Conservation (phyloP, 2,113 vertebrate genomes). For the Prunella fulvescens region DNA sequence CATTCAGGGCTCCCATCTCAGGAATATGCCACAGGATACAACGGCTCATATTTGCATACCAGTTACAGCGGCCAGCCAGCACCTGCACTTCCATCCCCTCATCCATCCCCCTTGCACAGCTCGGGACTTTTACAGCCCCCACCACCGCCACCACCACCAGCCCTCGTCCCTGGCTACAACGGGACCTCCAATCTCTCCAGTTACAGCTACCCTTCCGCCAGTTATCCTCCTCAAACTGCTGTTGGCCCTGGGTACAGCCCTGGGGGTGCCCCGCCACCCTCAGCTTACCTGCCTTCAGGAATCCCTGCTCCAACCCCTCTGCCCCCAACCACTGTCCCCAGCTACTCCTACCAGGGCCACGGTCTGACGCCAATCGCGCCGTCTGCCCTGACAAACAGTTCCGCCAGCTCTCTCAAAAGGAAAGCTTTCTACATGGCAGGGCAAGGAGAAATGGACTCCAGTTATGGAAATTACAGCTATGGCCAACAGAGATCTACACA, state of each 20-base stretch:
- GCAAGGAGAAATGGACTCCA: conserved; percentile 96
- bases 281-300: conserved; percentile 94
- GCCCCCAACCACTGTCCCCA: conserved; percentile 89
- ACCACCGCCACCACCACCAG: conserved; percentile 81
- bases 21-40: conserved; percentile 96
- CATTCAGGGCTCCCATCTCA: conserved; percentile 96
- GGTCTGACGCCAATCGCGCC: conserved; percentile 90
- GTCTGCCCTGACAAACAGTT: conserved; percentile 90
- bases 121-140: conserved; percentile 93
- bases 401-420: conserved; percentile 94
- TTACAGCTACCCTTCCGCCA: conserved; percentile 92
- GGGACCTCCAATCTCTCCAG: conserved; percentile 91
- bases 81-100: conserved; percentile 91
- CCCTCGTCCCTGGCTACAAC: conserved; percentile 93
- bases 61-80: conserved; percentile 91
- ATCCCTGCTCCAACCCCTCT: conserved; percentile 94
- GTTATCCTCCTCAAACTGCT: conserved; percentile 91
- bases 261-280: conserved; percentile 89
- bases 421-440: conserved; percentile 99
- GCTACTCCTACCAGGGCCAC: conserved; percentile 95
- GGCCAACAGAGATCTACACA: conserved; percentile 97
- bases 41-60: conserved; percentile 93
- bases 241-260: conserved; percentile 93
- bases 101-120: conserved; percentile 94
- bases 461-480: conserved; percentile 95